Percentiles rank a stretch among this genome's conserved stretches.
phyloP scores from a whole-genome alignment of 2,888 invertebrate species.

The Ischnus inquisitorius region DNA sequence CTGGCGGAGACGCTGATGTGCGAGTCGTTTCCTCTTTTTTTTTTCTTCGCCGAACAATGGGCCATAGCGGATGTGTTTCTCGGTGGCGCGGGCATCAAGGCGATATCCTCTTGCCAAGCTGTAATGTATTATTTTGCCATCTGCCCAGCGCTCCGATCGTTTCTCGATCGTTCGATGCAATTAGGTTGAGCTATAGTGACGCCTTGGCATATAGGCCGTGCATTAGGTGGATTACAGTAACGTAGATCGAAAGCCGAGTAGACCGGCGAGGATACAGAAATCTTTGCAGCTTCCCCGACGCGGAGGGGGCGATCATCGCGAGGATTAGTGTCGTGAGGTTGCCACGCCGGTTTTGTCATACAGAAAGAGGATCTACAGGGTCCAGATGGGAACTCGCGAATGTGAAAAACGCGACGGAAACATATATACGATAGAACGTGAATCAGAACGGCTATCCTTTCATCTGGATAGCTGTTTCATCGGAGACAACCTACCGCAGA shows the following conservation, averaged over 20 bases:
- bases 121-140: constrained; percentile 11
- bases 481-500: constrained; percentile 21
- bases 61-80: background rate
- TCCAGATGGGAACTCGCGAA: background rate
- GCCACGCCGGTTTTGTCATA: constrained; percentile 43
- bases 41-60: constrained; percentile 20
- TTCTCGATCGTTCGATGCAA: constrained; percentile 28
- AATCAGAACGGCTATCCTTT: too few species aligned
- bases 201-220: constrained; percentile 9
- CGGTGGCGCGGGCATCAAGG: background rate
- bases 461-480: constrained; percentile 13
- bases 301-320: constrained; percentile 9
- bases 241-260: constrained; percentile 5
- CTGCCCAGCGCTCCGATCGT: constrained; percentile 23
- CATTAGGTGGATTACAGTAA: constrained; percentile 43
- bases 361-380: background rate
- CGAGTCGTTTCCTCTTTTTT: constrained; percentile 13
- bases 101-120: constrained; percentile 1
- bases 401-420: constrained; percentile 11
- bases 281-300: background rate
- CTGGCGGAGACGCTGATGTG: background rate
- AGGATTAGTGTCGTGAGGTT: constrained; percentile 46
- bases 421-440: constrained; percentile 9
- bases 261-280: background rate
- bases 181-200: constrained; percentile 14